Percentiles rank a stretch among this genome's conserved stretches.
phyloP scores from a whole-genome alignment of 2,113 vertebrate species.

The human region GRCh38 chr22:48074001-48074500 shows the following conservation, averaged over 20 bases:
- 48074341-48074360: neutral
- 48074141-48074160: neutral
- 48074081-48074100: accelerated
- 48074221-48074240: neutral
- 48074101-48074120: neutral
- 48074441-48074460: neutral
- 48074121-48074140: neutral
- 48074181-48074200: too few relatives aligned
- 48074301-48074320: accelerated
- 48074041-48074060: neutral
- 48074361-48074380: neutral
- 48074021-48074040: neutral
- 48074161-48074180: too few relatives aligned
- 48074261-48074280: accelerated
- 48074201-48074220: neutral
- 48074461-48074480: neutral
- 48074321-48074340: neutral
- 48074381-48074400: neutral
- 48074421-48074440: accelerated
- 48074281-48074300: neutral
- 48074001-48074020: neutral
- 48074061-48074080: neutral
- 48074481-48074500: accelerated
- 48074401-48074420: neutral
- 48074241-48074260: too few relatives aligned